A percentile compares a stretch with the other conserved stretches of the same genome.
Conservation (phyloP, 2,888 invertebrate genomes). For the Drosophila meridionalis region DNA sequence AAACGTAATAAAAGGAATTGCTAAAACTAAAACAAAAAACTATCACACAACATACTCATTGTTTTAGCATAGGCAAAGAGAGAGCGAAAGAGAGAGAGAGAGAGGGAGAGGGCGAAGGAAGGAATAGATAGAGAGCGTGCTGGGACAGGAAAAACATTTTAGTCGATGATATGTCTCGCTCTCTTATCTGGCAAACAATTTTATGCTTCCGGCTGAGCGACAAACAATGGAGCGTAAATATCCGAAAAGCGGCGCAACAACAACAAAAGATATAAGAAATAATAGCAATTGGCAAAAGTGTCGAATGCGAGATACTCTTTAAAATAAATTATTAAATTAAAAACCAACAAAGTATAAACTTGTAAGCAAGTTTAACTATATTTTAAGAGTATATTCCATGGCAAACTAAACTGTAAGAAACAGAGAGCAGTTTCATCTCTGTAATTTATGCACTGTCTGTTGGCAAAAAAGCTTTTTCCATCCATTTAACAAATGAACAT, state of each 20-base stretch:
- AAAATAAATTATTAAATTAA: not conserved
- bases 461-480: slow-evolving; percentile 5
- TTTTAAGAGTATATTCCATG: not conserved
- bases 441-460: slow-evolving; percentile 9
- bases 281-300: slow-evolving; percentile 14
- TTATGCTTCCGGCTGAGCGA: slow-evolving; percentile 81
- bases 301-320: slow-evolving; percentile 42
- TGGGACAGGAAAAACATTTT: slow-evolving; percentile 65
- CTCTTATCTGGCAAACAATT: slow-evolving; percentile 78
- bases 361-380: not conserved
- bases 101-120: not conserved
- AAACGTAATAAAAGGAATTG: slow-evolving; percentile 55
- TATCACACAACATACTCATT: slow-evolving; percentile 70
- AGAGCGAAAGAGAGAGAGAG: not conserved
- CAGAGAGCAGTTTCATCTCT: not conserved
- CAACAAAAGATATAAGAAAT: slow-evolving; percentile 56
- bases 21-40: slow-evolving; percentile 43
- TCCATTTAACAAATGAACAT: slow-evolving; percentile 10
- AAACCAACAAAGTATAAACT: not conserved
- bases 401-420: not conserved
- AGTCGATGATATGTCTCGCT: slow-evolving; percentile 64
- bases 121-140: slow-evolving; percentile 2
- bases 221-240: slow-evolving; percentile 82
- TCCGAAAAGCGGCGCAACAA: slow-evolving; percentile 72
- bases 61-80: slow-evolving; percentile 34